Evolutionary conservation across 2,888 invertebrate genomes (phyloP), one percentile per base, ranked within the genome.

Genomic region (Pterobdella sp.): DNA sequence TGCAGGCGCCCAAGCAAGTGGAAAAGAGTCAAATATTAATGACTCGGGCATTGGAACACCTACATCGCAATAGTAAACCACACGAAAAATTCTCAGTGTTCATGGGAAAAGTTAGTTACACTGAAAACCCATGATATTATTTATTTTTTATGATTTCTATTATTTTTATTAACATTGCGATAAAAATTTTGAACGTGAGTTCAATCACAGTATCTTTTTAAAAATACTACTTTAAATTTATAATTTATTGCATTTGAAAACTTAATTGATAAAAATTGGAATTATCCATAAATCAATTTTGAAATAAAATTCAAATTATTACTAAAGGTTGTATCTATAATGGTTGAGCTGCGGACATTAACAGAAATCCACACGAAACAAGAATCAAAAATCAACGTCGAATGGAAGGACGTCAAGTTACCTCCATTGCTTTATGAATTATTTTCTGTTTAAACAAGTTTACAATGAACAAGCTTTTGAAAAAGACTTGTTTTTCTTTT

Each of bases 361-460:
- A 71, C 76, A 2, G 73, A 72, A 10, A 68, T 71, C 52, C 74
- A 76, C 69, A 49, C 49, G 37, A 14, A 35, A n/a, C 74, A 74
- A 70, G 76, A 76, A 70, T 68, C 64, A 32, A 76, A 73, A 52
- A 76, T 76, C 36, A 69, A 63, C 32, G 73, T 71, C 60, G 75
- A 75, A 42, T 77, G 76, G 76, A 63, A 69, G 4, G 73, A 77
- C 32, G 42, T 77, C 60, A 69, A 73, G 42, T 56, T 77, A 32
- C 76, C 75, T 1, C 76, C 74, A 2, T 72, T 77, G 14, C 68
- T 77, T n/a, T 76, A 75, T 26, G 76, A 76, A 72, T 65, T 76
- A 34, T 75, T 68, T 35, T 74, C 75, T 4, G 65, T 72, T 22
- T 76, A 67, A 74, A n/a, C n/a, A n/a, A n/a, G n/a, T n/a, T n/a